Evolutionary conservation across 2,888 invertebrate species (phyloP).

Genomic region (Nebria brevicollis): DNA sequence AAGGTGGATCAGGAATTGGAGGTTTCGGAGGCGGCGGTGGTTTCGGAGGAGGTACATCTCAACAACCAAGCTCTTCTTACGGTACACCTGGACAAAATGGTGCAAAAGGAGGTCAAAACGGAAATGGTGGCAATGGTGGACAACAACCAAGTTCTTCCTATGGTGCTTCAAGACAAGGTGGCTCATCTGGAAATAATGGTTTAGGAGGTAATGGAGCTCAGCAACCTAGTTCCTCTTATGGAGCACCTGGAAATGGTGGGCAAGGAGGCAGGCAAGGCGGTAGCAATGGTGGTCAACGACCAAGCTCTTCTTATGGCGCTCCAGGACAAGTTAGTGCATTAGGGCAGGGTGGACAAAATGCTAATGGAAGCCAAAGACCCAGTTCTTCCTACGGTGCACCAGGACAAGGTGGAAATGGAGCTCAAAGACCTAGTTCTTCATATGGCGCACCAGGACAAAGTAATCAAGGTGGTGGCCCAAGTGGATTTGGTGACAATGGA

Average conservation of each 20-base stretch:
- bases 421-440: conserved; percentile 39
- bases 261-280: conserved; percentile 56
- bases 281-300: conserved; percentile 55
- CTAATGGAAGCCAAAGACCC: conserved; percentile 53
- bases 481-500: conserved; percentile 53
- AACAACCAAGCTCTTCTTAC: conserved; percentile 52
- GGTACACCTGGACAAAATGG: conserved; percentile 59
- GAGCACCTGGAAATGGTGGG: conserved; percentile 55
- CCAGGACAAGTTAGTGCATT: conserved; percentile 53
- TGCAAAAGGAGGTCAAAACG: conserved; percentile 15
- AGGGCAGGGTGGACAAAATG: conserved; percentile 48
- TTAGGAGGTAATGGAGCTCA: conserved; percentile 51
- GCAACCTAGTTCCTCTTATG: conserved; percentile 55
- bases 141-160: conserved; percentile 51
- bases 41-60: neutral
- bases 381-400: conserved; percentile 58
- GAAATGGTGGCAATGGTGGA: neutral
- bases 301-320: conserved; percentile 59
- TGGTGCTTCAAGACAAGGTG: conserved; percentile 58
- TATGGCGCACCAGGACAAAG: conserved; percentile 60
- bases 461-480: conserved; percentile 50
- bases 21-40: conserved; percentile 46
- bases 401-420: conserved; percentile 50
- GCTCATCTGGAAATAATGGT: conserved; percentile 49
- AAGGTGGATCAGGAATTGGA: conserved; percentile 23